Evolutionary conservation across 2,888 invertebrate genomes (phyloP), one percentile per base, ranked within the genome.

Genomic region (Dryomyza anilis): DNA sequence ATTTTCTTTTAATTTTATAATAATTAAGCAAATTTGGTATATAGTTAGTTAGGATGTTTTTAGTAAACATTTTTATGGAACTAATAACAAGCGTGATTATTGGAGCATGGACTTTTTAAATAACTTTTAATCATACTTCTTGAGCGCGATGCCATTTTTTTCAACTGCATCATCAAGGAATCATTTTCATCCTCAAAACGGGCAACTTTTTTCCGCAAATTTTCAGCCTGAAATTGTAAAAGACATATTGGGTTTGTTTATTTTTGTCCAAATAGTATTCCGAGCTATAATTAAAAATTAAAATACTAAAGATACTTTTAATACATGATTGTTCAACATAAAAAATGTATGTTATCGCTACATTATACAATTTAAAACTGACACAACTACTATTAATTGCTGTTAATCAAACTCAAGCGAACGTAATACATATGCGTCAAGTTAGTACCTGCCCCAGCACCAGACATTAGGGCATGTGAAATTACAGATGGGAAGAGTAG

Each of bases 151-250:
- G 95, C 94, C 91, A 96, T 92, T 90, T 96, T 96, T 89, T 95
- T 94, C 86, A 97, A 89, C 88, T 96, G 96, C 86, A 94, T 89
- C 85, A 94, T 91, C 85, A 96, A 88, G 75, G 94, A 94, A 85
- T 98, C 97, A 87, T 97, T 97, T 87, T 98, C 97, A 84, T 96
- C 95, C 86, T 98, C 97, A 83, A 96, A 89, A 79, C 96, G 91
- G 81, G 92, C 89, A 80, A 95, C 89, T 86, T 94, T 94, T 87
- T 92, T 93, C 85, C 94, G 89, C 84, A 93, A 88, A 85, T 89
- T 91, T 87, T 92, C 90, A 82, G 90, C 92, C 92, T 93, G 89
- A 83, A 89, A 86, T 70, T n/a, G n/a, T n/a, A n/a, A n/a, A n/a
- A n/a, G n/a, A n/a, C 57, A 57, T 59, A 45, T 16, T 46, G 25